phyloP scores from a whole-genome alignment of 1,140 invertebrate genomes.

The Drosophila pruinosa region DNA sequence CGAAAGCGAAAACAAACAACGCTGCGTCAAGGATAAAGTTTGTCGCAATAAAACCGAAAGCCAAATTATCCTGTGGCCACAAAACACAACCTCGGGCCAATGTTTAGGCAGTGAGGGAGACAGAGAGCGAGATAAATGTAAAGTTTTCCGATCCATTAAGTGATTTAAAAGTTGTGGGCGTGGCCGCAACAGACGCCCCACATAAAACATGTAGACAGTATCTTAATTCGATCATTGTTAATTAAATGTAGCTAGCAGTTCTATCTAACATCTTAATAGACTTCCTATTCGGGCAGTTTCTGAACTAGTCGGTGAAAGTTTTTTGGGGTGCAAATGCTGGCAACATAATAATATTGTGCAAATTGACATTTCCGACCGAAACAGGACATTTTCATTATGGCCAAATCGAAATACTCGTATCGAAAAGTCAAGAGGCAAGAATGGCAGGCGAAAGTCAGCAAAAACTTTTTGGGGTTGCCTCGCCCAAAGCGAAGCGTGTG shows the following conservation, averaged over 20 bases:
- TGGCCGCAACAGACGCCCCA: background rate
- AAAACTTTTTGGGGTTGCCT: slow-evolving; percentile 26
- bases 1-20: slow-evolving; percentile 17
- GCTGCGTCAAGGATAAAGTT: slow-evolving; percentile 46
- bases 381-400: slow-evolving; percentile 23
- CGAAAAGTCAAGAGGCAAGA: slow-evolving; percentile 36
- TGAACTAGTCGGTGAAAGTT: slow-evolving; percentile 4
- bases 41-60: slow-evolving; percentile 59
- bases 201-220: slow-evolving; percentile 14
- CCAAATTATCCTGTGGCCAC: slow-evolving; percentile 52
- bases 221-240: slow-evolving; percentile 40
- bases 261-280: slow-evolving; percentile 17
- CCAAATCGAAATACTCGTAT: slow-evolving; percentile 13
- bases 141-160: slow-evolving; percentile 61
- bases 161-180: slow-evolving; percentile 62
- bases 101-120: background rate
- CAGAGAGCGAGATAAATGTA: slow-evolving; percentile 5
- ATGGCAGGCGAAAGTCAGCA: background rate
- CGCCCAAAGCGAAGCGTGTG: background rate
- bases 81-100: background rate
- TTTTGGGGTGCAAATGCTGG: background rate
- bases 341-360: slow-evolving; percentile 25
- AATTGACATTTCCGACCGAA: slow-evolving; percentile 36
- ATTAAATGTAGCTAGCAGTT: slow-evolving; percentile 29
- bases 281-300: background rate